These are phyloP conservation scores for Meles meles DNA, from an alignment of 2,113 vertebrate genomes.

Conservation along the genomic window DNA sequence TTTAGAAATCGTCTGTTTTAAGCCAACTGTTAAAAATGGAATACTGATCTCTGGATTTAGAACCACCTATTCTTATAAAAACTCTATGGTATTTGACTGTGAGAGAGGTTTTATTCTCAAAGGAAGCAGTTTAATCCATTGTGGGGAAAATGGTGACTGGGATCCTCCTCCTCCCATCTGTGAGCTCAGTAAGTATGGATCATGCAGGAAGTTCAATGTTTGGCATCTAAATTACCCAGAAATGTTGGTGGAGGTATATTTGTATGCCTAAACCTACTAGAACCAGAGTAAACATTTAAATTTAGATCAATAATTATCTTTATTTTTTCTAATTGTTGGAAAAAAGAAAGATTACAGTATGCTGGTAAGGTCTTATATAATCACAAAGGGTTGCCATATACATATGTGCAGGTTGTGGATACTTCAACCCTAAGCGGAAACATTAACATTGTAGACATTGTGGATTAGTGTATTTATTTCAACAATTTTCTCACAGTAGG, in stretches of 20 bases:
- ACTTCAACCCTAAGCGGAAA: background rate
- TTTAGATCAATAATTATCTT: background rate
- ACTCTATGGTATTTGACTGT: conserved; percentile 56
- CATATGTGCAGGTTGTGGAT: background rate
- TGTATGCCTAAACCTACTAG: background rate
- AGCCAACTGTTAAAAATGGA: conserved; percentile 59
- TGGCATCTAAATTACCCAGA: background rate
- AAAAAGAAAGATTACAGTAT: background rate
- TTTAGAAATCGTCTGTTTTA: conserved; percentile 66
- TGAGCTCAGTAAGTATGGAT: conserved; percentile 60
- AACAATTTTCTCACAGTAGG: background rate
- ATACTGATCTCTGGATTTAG: background rate
- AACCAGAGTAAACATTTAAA: background rate
- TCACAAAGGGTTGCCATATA: background rate
- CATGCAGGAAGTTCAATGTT: background rate
- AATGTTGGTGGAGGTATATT: background rate
- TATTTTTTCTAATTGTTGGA: background rate
- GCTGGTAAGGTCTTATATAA: background rate
- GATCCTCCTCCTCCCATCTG: conserved; percentile 63
- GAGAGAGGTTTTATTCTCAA: background rate
- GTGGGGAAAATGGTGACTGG: conserved; percentile 67
- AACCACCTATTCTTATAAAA: background rate
- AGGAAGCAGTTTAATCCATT: background rate
- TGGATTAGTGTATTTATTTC: background rate
- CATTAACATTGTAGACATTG: background rate